phyloP scores from a whole-genome alignment of 2,113 vertebrate genomes.

The Pachycephala philippinensis region DNA sequence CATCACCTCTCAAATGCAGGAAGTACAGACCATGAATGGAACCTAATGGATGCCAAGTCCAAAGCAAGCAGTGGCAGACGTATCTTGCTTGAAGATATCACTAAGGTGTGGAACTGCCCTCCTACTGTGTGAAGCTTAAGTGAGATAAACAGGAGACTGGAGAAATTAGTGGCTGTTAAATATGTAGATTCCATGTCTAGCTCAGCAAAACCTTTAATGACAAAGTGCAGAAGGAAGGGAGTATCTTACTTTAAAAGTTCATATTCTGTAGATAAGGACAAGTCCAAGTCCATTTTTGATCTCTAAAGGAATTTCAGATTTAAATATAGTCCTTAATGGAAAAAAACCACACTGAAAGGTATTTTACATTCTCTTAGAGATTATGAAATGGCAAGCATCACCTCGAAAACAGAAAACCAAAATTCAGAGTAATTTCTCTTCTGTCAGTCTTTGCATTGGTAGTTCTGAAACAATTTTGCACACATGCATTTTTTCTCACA shows the following conservation, averaged over 20 bases:
- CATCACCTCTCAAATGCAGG: background rate
- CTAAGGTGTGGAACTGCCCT: background rate
- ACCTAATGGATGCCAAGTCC: background rate
- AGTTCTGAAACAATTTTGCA: background rate
- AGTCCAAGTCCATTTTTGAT: background rate
- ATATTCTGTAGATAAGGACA: background rate
- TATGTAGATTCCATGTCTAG: background rate
- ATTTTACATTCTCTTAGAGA: background rate
- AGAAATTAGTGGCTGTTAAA: background rate
- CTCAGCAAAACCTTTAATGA: background rate
- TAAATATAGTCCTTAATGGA: background rate
- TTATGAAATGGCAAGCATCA: background rate
- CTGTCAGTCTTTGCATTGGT: background rate
- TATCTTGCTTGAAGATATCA: accelerated
- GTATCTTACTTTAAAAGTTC: background rate
- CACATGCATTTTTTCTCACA: background rate
- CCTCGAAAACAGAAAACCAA: background rate
- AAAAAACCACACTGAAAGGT: background rate
- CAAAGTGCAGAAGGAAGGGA: background rate
- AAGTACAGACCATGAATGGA: background rate
- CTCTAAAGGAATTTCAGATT: background rate
- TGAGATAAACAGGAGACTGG: background rate
- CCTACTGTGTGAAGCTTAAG: background rate
- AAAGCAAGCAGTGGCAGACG: background rate
- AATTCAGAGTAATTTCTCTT: background rate